phyloP scores from a whole-genome alignment of 1,140 invertebrate genomes.

The Lasioglossum baleicum region DNA sequence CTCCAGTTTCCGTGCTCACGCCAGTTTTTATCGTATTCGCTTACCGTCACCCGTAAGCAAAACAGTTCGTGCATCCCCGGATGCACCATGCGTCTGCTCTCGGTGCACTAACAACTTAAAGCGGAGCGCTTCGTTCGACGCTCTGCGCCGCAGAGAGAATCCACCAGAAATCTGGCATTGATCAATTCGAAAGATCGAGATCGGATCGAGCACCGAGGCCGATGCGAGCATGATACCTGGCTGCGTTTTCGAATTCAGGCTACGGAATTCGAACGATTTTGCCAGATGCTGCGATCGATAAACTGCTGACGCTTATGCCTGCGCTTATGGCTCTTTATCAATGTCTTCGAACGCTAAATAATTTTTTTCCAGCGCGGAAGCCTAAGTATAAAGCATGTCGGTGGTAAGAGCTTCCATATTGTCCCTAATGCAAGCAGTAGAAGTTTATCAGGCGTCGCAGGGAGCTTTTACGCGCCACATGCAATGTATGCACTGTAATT shows the following conservation, averaged over 20 bases:
- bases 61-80: conserved; percentile 33
- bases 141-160: background rate
- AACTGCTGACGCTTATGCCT: too few species aligned
- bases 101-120: conserved; percentile 41
- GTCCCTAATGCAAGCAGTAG: conserved; percentile 55
- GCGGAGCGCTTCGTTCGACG: conserved; percentile 45
- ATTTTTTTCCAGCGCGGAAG: conserved; percentile 8
- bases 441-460: conserved; percentile 36
- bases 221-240: too few species aligned
- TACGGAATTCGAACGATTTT: too few species aligned
- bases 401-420: conserved; percentile 48
- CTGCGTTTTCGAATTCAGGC: too few species aligned
- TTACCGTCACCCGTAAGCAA: conserved; percentile 50
- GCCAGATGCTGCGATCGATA: too few species aligned
- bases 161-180: background rate
- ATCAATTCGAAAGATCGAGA: background rate
- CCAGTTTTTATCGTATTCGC: conserved; percentile 48
- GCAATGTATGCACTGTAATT: conserved; percentile 25
- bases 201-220: too few species aligned
- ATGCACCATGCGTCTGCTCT: conserved; percentile 12
- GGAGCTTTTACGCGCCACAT: conserved; percentile 34
- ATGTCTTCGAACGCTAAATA: conserved; percentile 9
- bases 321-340: too few species aligned
- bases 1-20: conserved; percentile 19
- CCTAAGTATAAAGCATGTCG: conserved; percentile 34